These are phyloP conservation scores for Eclectus roratus DNA, from an alignment of 2,113 vertebrate genomes.

Conservation along the genomic window DNA sequence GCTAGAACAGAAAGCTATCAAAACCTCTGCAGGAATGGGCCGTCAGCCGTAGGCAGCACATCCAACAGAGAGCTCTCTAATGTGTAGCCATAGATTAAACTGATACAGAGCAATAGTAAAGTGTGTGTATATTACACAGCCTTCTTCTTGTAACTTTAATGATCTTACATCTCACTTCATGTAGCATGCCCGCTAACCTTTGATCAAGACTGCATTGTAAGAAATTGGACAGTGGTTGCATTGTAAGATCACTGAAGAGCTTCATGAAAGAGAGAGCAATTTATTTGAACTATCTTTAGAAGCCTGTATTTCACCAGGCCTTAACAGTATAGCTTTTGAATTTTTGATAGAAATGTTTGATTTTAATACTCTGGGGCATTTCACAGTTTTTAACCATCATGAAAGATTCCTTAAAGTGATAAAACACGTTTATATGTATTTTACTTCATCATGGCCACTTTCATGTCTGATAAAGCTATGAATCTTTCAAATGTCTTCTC, in stretches of 20 bases:
- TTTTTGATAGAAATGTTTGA: background rate
- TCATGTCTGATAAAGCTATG: background rate
- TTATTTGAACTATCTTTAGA: background rate
- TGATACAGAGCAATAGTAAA: background rate
- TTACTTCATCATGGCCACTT: background rate
- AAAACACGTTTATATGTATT: background rate
- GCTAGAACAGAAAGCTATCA: background rate
- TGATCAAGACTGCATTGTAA: background rate
- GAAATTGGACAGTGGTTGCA: background rate
- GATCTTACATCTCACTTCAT: background rate
- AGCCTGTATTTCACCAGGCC: background rate
- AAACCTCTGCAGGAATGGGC: background rate
- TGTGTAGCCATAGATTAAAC: background rate
- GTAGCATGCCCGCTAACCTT: rapidly evolving
- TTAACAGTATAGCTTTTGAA: background rate
- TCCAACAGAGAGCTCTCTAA: background rate
- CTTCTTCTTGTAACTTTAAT: background rate
- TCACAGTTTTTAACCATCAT: background rate
- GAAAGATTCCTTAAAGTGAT: background rate
- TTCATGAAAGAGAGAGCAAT: background rate
- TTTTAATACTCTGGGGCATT: background rate
- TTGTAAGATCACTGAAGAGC: background rate
- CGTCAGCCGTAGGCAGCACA: background rate
- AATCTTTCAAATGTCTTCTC: background rate
- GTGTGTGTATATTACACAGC: background rate